A percentile compares a stretch with the other conserved stretches of the same genome.
phyloP scores from a whole-genome alignment of 1,140 invertebrate species.

The Drosophila tani region DNA sequence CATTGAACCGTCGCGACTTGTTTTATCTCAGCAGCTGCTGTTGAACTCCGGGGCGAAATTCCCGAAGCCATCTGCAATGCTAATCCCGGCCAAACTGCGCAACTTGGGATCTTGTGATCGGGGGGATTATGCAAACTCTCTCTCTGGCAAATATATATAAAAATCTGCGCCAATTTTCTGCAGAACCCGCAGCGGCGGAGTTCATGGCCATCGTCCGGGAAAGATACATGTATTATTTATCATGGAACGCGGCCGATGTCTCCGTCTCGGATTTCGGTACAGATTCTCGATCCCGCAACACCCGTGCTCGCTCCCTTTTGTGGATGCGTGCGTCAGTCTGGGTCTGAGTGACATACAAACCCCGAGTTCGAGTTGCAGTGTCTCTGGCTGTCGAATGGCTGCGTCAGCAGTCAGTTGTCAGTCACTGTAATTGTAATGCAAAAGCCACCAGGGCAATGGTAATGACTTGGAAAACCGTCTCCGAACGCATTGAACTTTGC shows the following conservation, averaged over 20 bases:
- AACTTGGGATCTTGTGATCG: conserved; percentile 35
- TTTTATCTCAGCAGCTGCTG: conserved; percentile 41
- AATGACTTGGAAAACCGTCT: conserved; percentile 56
- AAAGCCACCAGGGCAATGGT: conserved; percentile 48
- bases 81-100: conserved; percentile 56
- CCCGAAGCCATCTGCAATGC: conserved; percentile 66
- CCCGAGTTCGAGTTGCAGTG: conserved; percentile 61
- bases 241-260: conserved; percentile 40
- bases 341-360: conserved; percentile 74
- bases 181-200: conserved; percentile 42
- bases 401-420: conserved; percentile 56
- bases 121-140: conserved; percentile 64
- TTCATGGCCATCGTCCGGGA: conserved; percentile 67
- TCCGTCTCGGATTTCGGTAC: conserved; percentile 19
- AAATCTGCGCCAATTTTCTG: conserved; percentile 70
- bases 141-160: conserved; percentile 16
- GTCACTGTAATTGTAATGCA: conserved; percentile 65
- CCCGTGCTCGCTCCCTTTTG: conserved; percentile 1
- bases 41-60: conserved; percentile 56
- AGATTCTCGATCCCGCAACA: conserved; percentile 2
- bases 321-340: conserved; percentile 60
- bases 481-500: conserved; percentile 71
- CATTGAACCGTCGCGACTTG: conserved; percentile 61
- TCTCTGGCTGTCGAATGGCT: conserved; percentile 14
- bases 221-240: conserved; percentile 53